phyloP scores from a whole-genome alignment of 92 coral and sea anemone species.

The Epizoanthus stellaris region DNA sequence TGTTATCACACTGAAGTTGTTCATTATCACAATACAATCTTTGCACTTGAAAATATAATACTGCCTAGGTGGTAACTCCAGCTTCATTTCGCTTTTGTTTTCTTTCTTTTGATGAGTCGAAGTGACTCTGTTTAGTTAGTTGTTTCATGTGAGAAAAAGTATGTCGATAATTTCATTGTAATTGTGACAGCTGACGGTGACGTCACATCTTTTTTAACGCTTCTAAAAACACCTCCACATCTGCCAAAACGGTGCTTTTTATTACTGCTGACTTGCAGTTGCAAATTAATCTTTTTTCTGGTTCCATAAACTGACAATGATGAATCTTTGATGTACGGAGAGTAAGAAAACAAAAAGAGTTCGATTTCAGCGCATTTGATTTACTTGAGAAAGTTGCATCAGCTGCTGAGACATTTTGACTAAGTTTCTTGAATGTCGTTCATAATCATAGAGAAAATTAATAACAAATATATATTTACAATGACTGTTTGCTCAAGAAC shows the following conservation, averaged over 20 bases:
- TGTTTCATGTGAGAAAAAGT: not conserved
- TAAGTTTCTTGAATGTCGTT: constrained; percentile 35
- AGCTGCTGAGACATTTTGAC: constrained; percentile 28
- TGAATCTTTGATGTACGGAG: not conserved
- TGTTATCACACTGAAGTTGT: not conserved
- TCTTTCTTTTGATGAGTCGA: not conserved
- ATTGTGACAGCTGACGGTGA: constrained; percentile 23
- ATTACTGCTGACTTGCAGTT: constrained; percentile 17
- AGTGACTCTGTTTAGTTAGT: constrained; percentile 9
- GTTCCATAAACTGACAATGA: not conserved
- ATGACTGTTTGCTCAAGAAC: constrained; percentile 65
- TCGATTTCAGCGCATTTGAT: not conserved
- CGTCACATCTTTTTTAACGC: constrained; percentile 26
- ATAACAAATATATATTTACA: constrained; percentile 70
- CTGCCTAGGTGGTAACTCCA: not conserved
- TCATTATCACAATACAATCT: not conserved
- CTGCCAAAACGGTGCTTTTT: constrained; percentile 34
- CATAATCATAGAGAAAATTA: constrained; percentile 57
- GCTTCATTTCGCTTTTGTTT: not conserved
- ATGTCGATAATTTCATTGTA: constrained; percentile 20
- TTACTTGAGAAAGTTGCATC: constrained; percentile 21
- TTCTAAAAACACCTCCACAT: constrained; percentile 17
- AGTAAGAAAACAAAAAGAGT: not conserved
- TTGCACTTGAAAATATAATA: constrained; percentile 15
- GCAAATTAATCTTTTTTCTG: not conserved